phyloP scores from a whole-genome alignment of 2,113 vertebrate species.

The Amazona guildingii region DNA sequence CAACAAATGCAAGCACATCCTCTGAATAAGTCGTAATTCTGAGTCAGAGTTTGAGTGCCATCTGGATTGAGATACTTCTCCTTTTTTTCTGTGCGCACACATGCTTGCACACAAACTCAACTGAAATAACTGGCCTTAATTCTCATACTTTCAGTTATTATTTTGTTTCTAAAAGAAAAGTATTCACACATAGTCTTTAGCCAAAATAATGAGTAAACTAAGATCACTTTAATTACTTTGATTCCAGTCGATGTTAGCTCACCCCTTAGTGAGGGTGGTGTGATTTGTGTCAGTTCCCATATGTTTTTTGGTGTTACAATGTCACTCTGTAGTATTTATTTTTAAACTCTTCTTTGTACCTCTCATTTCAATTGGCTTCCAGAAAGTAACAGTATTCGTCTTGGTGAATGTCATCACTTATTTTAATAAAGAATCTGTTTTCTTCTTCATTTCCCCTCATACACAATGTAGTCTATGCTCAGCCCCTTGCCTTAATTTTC shows the following conservation, averaged over 20 bases:
- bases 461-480: not conserved
- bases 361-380: slow-evolving; percentile 10
- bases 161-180: not conserved
- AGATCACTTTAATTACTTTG: not conserved
- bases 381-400: slow-evolving; percentile 26
- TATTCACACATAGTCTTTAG: not conserved
- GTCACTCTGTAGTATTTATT: slow-evolving; percentile 12
- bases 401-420: slow-evolving; percentile 7
- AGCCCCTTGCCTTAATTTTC: not conserved
- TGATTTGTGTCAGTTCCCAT: not conserved
- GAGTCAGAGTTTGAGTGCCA: not conserved
- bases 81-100: not conserved
- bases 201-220: not conserved
- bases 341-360: not conserved
- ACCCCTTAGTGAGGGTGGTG: not conserved
- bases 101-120: not conserved
- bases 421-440: slow-evolving; percentile 32
- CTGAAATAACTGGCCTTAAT: not conserved
- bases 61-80: not conserved
- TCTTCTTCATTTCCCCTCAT: not conserved
- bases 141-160: not conserved
- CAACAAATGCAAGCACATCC: not conserved
- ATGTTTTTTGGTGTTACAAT: not conserved
- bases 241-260: not conserved
- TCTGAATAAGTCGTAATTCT: not conserved